phyloP scores from a whole-genome alignment of 2,888 invertebrate species.

The Capitulum mitella region DNA sequence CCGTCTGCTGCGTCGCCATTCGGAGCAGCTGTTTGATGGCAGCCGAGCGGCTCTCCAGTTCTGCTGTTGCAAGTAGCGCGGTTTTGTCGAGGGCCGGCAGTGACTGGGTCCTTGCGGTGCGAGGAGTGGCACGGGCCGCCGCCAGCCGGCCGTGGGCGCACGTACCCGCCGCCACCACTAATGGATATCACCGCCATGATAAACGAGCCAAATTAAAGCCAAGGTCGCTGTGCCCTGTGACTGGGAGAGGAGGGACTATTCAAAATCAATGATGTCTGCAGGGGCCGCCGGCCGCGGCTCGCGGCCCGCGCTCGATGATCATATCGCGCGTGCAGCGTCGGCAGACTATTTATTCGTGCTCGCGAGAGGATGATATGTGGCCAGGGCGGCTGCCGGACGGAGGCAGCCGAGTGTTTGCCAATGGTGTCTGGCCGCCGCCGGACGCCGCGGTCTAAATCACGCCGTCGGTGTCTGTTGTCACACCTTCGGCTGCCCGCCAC shows the following conservation, averaged over 20 bases:
- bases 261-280: neutral
- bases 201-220: slow-evolving; percentile 4
- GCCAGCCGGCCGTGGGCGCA: neutral
- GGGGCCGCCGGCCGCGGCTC: neutral
- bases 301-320: neutral
- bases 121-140: neutral
- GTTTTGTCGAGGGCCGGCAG: neutral
- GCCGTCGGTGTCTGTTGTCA: too few species aligned
- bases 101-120: too few species aligned
- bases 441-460: neutral
- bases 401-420: neutral
- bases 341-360: neutral
- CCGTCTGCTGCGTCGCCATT: neutral
- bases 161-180: neutral
- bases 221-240: neutral
- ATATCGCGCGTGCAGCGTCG: neutral
- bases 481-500: too few species aligned
- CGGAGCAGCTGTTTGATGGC: neutral
- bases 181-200: neutral
- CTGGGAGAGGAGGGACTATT: neutral
- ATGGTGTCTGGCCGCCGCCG: neutral
- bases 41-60: neutral
- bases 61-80: neutral
- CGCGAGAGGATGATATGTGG: neutral
- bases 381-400: neutral